Evolutionary conservation across 2,888 invertebrate genomes (phyloP), one percentile per base, ranked within the genome.

Genomic region (Drosophila lutescens): DNA sequence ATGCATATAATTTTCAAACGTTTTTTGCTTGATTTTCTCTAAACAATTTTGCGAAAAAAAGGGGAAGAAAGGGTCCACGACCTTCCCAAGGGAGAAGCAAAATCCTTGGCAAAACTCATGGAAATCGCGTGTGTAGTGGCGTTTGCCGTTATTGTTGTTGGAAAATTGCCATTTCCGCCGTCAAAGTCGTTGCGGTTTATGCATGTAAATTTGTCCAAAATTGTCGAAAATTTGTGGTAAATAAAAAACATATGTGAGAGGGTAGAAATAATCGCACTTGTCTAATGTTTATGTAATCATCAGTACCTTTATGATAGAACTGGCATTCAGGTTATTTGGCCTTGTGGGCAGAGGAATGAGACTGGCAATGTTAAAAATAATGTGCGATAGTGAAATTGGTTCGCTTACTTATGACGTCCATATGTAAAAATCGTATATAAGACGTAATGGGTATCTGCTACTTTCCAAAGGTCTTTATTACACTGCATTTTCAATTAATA

Each of bases 141-240:
- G 46, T 36, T 62, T 55, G 56, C 67, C 67, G 62, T 75, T 66
- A 68, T 71, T 83, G 77, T 88, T 82, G 80, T 79, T 87, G 83
- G 79, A 79, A 87, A 88, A 88, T 86, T 88, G 89, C 79, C 73
- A 67, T 75, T 85, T 89, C 89, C 85, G 86, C 69, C 76, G 53
- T 49, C 49, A 67, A 75, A 66, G 68, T 71, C 71, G 75, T 62
- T 76, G 85, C 89, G 81, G 79, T 76, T 89, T 89, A 87, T 87
- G 80, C 77, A 77, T 83, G 80, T 81, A 88, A 89, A 90, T 87
- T 90, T 86, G 81, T 86, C 78, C 79, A 81, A 90, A 90, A 88
- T 86, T 87, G 83, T 79, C 80, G 85, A 85, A 85, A 81, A 87
- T 90, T 88, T 87, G 90, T 80, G 90, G 89, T 79, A 85, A 80